These are phyloP conservation scores for Leptinotarsa peninsularis DNA, from an alignment of 2,888 invertebrate genomes.

Conservation along the genomic window DNA sequence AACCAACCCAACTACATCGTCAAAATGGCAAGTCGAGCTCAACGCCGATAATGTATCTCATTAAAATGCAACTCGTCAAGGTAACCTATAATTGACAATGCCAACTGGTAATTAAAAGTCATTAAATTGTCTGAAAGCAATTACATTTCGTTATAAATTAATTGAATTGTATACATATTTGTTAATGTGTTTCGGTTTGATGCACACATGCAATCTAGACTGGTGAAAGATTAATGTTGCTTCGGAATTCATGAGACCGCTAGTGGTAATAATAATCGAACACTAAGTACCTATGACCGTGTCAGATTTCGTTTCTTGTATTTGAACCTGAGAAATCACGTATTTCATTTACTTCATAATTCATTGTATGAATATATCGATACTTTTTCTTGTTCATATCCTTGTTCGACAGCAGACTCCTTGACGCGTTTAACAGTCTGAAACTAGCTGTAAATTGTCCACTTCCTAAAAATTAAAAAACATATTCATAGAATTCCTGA, in stretches of 20 bases:
- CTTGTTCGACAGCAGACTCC: too few relatives aligned
- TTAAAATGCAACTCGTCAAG: conserved; percentile 34
- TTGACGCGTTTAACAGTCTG: too few relatives aligned
- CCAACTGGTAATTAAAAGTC: conserved; percentile 36
- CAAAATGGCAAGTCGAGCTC: background rate
- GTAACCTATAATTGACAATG: conserved; percentile 35
- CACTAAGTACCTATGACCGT: background rate
- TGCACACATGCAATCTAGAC: conserved; percentile 20
- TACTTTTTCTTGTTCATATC: too few relatives aligned
- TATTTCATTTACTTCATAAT: too few relatives aligned
- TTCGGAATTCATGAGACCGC: conserved; percentile 25
- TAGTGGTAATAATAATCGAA: background rate
- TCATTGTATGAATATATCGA: too few relatives aligned
- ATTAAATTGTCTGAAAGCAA: conserved; percentile 40
- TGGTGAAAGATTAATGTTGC: conserved; percentile 33
- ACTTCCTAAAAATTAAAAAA: too few relatives aligned
- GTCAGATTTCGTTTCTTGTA: too few relatives aligned
- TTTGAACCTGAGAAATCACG: too few relatives aligned
- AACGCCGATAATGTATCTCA: conserved; percentile 10
- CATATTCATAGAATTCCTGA: too few relatives aligned
- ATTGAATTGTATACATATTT: conserved; percentile 45
- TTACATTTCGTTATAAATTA: conserved; percentile 43
- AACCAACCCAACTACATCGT: background rate
- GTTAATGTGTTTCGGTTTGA: conserved; percentile 37
- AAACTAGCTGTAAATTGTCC: too few relatives aligned